Base-by-base conservation (phyloP, 2,888 invertebrate genomes). In the Dorcus parallelipipedus region DNA sequence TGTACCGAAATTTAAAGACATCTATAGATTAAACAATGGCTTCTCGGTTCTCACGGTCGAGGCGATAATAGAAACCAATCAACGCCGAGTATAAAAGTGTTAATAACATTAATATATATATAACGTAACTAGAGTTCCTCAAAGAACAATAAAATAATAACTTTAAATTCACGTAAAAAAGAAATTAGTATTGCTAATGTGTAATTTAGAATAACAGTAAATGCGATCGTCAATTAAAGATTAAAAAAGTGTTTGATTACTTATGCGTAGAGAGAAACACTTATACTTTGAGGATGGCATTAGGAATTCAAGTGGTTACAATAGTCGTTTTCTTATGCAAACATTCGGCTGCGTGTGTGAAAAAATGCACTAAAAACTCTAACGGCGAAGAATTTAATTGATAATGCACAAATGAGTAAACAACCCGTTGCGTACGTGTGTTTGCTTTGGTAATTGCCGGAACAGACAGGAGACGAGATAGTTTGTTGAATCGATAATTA, bases 381-480 rank as follows among this genome's bases (percentile, higher is more conserved):
- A 14, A n/a, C 43, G 23, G 42, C 48, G 48, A 38, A 23, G 47
- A 20, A 39, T 23, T 47, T 14, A 50, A 47, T 47, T 17, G 55
- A 54, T 47, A 49, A 55, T 52, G 49, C 53, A 54, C 56, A 52
- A 63, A 66, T 64, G 52, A 62, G 62, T 66, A 64, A 65, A 68
- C 66, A 67, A 66, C 14, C 45, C 45, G 17, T 45, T 45, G 45
- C 45, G 23, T 45, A 45, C 45, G 23, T 45, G 45, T 75, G 73
- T 75, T 76, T 72, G 65, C 71, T 64, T 67, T 73, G 68, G 71
- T 75, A 75, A 76, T 75, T 75, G 75, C 73, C 75, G 75, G 74
- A 75, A 75, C 74, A 71, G 68, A 70, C 69, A 66, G 67, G 26
- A 33, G 26, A 33, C 26, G 26, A 33, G 26, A 33, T 69, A 72